Conservation (phyloP, 2,888 invertebrate species). For the Octonoba sinensis region DNA sequence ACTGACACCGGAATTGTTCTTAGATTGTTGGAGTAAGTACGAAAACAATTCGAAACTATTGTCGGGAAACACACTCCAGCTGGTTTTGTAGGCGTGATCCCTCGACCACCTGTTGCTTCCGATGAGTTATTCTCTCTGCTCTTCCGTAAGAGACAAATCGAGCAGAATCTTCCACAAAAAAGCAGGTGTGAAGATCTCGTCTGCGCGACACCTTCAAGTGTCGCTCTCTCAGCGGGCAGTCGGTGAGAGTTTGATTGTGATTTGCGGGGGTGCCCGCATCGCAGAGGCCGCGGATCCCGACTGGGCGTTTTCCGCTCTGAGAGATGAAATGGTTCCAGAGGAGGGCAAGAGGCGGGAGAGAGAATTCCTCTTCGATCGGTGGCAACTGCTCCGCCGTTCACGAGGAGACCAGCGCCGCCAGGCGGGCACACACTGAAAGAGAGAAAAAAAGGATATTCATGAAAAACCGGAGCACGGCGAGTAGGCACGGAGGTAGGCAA, state of each 20-base stretch:
- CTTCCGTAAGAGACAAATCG: neutral
- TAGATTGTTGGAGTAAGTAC: no score
- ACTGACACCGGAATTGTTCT: no score
- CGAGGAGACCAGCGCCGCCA: constrained; percentile 39
- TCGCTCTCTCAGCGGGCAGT: neutral
- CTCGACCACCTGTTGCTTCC: neutral
- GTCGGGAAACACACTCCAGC: no score
- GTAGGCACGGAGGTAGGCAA: no score
- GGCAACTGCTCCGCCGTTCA: constrained; percentile 19
- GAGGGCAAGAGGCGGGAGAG: constrained; percentile 1
- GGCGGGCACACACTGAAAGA: constrained; percentile 33
- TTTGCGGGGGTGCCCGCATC: constrained; percentile 15
- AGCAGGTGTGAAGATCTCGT: no score
- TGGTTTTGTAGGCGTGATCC: no score
- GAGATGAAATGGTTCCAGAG: constrained; percentile 13
- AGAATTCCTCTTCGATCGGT: constrained; percentile 51
- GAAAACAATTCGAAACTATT: no score
- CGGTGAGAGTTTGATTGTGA: neutral
- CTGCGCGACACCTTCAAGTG: no score
- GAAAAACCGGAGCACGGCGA: constrained; percentile 1
- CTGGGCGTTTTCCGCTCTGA: constrained; percentile 61
- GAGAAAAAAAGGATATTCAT: constrained; percentile 7
- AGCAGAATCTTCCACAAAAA: no score
- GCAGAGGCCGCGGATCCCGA: constrained; percentile 10
- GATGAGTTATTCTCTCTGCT: neutral